phyloP scores from a whole-genome alignment of 2,888 invertebrate species.

The Pseudococcus viburni region DNA sequence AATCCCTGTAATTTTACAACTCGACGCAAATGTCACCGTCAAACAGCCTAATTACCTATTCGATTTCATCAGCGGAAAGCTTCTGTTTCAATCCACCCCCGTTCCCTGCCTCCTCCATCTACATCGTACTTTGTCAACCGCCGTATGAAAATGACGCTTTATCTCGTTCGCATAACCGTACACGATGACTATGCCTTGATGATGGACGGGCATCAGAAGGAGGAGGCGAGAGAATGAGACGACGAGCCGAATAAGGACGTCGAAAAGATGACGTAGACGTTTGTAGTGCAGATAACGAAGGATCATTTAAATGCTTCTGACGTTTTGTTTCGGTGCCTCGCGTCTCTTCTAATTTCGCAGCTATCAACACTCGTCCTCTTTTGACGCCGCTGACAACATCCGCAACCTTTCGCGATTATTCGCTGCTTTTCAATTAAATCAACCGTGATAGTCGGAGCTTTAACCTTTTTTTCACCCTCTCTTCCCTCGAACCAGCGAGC shows the following conservation, averaged over 20 bases:
- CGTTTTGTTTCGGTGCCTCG: slow-evolving; percentile 15
- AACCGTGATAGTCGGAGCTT: slow-evolving; percentile 7
- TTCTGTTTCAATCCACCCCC: too few species aligned
- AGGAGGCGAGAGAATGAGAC: neutral
- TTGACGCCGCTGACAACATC: neutral
- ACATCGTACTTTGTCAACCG: too few species aligned
- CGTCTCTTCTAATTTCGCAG: slow-evolving; percentile 6
- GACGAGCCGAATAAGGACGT: neutral
- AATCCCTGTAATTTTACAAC: too few species aligned
- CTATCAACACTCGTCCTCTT: neutral
- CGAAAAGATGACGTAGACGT: neutral
- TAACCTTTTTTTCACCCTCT: neutral
- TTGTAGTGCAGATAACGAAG: neutral
- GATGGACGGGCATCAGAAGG: too few species aligned
- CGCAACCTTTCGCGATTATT: neutral
- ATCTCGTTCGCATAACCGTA: too few species aligned
- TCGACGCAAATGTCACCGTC: too few species aligned
- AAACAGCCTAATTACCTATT: too few species aligned
- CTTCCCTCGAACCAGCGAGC: neutral
- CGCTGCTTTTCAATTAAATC: slow-evolving; percentile 11
- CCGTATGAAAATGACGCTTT: too few species aligned
- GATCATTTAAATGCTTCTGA: slow-evolving; percentile 9
- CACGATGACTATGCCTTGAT: too few species aligned
- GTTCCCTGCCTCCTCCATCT: too few species aligned
- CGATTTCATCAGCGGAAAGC: too few species aligned